Evolutionary conservation across 2,797 vertebrate genomes (phyloP), one percentile per base, ranked within the genome.

Genomic region (Labeo calbasu): DNA sequence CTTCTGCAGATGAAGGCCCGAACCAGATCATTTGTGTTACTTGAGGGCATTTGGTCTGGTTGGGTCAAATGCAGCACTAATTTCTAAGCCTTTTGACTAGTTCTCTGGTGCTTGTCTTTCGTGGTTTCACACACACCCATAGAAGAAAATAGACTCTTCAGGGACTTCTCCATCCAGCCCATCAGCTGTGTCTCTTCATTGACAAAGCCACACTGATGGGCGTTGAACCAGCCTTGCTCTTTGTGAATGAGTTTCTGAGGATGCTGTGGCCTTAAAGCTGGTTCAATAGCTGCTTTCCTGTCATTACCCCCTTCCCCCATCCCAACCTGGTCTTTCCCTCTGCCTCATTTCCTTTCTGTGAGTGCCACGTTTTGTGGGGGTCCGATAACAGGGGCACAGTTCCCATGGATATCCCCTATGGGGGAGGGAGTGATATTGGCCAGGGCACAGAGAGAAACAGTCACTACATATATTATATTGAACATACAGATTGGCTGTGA

Each of bases 321-420:
- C 57, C 55, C 69, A 87, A 87, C 86, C 86, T 89, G 86, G 82
- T 40, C 32, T 73, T 83, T 68, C 69, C 85, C 80, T 86, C 61
- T 71, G 83, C 63, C 79, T 89, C 82, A 66, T 86, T 88, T 87
- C 88, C 88, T 86, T 82, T 90, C 79, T 80, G 46, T 80, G 83
- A 85, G 78, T 83, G 69, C 82, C 89, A 84, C 80, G 73, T 89
- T 89, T 86, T 51, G 85, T 72, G 82, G 65, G 82, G 80, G 50
- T 79, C 71, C n/a, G 76, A 86, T 83, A 90, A 91, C 86, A 81
- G 88, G 84, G 89, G 43, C 84, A 92, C 14, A 75, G 91, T 95
- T 95, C 94, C 89, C 93, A 94, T 92, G 91, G 90, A 92, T 92
- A 91, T 91, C 87, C 88, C 85, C 89, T 91, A 92, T 91, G 1